phyloP scores from a whole-genome alignment of 2,113 vertebrate species.

The Neoarius graeffei region DNA sequence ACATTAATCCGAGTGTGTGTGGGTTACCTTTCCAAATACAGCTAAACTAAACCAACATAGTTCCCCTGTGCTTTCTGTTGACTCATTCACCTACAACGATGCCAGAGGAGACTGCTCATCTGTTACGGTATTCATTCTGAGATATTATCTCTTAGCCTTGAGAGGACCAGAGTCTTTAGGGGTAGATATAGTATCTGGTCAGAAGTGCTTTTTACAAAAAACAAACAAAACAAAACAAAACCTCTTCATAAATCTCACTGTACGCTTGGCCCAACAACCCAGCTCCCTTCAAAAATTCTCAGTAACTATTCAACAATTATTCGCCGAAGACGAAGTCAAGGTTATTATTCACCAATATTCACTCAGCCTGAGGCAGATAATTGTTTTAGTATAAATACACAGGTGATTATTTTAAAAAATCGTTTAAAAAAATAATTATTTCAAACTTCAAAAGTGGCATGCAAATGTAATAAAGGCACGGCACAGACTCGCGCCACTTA shows the following conservation, averaged over 20 bases:
- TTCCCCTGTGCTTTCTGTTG: slow-evolving; percentile 18
- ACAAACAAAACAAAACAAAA: neutral
- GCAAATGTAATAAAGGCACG: too few relatives aligned
- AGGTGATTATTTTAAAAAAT: too few relatives aligned
- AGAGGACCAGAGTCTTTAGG: neutral
- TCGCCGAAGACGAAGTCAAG: too few relatives aligned
- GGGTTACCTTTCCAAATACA: slow-evolving; percentile 23
- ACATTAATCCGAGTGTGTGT: slow-evolving; percentile 8
- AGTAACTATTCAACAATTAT: neutral
- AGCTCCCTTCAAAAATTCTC: neutral
- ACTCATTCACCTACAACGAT: slow-evolving; percentile 4
- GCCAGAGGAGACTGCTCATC: slow-evolving; percentile 22
- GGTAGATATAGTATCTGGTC: neutral
- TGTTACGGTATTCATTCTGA: neutral
- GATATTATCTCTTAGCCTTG: neutral
- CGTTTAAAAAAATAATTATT: too few relatives aligned
- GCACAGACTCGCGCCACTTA: too few relatives aligned
- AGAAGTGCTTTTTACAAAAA: neutral
- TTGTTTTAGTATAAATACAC: too few relatives aligned
- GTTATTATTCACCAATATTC: too few relatives aligned
- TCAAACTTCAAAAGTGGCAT: too few relatives aligned
- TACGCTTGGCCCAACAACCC: neutral
- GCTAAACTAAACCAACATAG: slow-evolving; percentile 6
- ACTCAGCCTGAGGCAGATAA: too few relatives aligned
- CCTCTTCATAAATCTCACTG: neutral